Evolutionary conservation across 2,797 vertebrate genomes (phyloP), one percentile per base, ranked within the genome.

Genomic region (Epinephelus malabaricus): DNA sequence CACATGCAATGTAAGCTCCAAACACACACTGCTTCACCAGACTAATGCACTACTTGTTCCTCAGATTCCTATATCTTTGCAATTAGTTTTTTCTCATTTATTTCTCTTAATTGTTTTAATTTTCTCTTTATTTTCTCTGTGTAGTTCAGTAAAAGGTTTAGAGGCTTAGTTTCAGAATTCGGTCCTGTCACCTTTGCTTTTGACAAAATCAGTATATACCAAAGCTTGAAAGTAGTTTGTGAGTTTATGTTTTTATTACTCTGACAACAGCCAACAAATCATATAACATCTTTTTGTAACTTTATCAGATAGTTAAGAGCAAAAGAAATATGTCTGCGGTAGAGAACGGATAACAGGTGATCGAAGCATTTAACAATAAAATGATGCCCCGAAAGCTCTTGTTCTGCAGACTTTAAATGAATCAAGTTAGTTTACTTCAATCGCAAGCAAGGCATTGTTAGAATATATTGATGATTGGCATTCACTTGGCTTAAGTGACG

Each of bases 1-100:
- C 74, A 98, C 97, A 73, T 98, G 97, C 96, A 98, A 98, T 94
- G 97, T 98, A 93, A 95, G 93, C 47, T 40, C 19, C 63, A 73
- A 25, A 76, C 54, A 56, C 59, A 60, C 51, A 25, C 12, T n/a
- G 8, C 62, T 66, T 49, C 0, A 40, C 47, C 43, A 56, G 2
- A 11, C 47, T 18, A 3, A 53, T 4, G 47, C 14, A 2, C 9
- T n/a, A 0, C 27, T 38, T 23, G 23, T 34, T 34, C 19, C n/a
- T 73, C 40, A 13, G 1, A 62, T 23, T 56, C 7, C 15, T 38
- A 2, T 40, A 14, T 56, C 46, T n/a, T 5, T 62, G 8, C 19
- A 12, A 3, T n/a, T 43, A 10, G 9, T 34, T 50, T 70, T 49
- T 8, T 23, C 6, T 45, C 3, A 25, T 58, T 46, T 62, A 9